Conservation (phyloP, 2,888 invertebrate genomes). For the Yponomeuta plumbellus region DNA sequence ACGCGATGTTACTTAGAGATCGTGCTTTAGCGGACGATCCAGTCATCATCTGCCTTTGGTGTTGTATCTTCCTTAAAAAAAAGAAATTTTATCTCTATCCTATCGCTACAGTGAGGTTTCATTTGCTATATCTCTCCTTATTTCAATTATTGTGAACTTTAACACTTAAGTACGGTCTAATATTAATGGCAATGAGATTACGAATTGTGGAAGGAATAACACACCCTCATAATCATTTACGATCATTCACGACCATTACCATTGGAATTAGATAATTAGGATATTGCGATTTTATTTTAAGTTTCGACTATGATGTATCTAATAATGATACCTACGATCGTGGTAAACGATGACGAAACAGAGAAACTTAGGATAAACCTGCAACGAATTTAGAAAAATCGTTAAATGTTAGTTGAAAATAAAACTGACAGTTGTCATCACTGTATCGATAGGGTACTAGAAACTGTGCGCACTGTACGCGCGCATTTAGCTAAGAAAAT, state of each 20-base stretch:
- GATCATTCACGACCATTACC: background rate
- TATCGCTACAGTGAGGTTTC: constrained; percentile 66
- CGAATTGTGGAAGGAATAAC: background rate
- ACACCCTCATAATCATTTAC: background rate
- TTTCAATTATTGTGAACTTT: background rate
- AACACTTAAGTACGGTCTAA: background rate
- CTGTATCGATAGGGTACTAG: constrained; percentile 69
- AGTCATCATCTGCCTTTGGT: constrained; percentile 66
- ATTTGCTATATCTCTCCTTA: constrained; percentile 53
- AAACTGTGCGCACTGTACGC: constrained; percentile 52
- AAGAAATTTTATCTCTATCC: constrained; percentile 47
- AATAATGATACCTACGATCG: too few relatives aligned
- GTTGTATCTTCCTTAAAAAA: constrained; percentile 67
- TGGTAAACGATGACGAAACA: background rate
- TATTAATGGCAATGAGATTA: background rate
- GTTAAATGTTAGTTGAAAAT: constrained; percentile 11
- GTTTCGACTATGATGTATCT: background rate
- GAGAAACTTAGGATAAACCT: background rate
- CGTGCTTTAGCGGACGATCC: constrained; percentile 25
- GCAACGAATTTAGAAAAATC: constrained; percentile 3
- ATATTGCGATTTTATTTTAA: background rate
- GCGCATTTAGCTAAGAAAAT: constrained; percentile 68
- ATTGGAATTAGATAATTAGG: background rate
- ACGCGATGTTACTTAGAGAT: background rate
- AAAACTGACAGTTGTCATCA: constrained; percentile 31